phyloP scores from a whole-genome alignment of 2,113 vertebrate genomes.

The Hippocampus barbouri region DNA sequence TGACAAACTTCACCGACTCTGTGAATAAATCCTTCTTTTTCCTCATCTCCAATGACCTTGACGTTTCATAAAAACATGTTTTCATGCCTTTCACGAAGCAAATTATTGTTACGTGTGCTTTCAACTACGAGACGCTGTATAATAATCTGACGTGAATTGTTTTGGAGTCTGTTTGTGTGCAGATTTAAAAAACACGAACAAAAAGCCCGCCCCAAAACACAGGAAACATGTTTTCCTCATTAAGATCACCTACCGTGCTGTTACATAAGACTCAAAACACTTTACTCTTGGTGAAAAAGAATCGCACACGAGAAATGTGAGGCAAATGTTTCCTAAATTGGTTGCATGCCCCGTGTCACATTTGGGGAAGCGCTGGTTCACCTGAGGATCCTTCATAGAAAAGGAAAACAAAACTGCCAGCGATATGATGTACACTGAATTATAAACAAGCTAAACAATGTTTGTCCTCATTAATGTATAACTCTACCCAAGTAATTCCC shows the following conservation, averaged over 20 bases:
- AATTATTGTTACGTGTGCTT: not conserved
- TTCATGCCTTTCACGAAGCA: not conserved
- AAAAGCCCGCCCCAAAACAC: not conserved
- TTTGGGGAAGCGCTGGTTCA: constrained; percentile 18
- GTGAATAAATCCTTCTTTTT: too few relatives aligned
- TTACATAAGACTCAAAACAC: constrained; percentile 46
- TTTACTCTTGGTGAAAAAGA: constrained; percentile 27
- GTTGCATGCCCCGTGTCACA: constrained; percentile 5
- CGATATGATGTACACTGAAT: constrained; percentile 1
- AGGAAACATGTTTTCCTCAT: constrained; percentile 24
- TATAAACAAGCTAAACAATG: not conserved
- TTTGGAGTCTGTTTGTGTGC: constrained; percentile 6
- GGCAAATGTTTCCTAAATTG: constrained; percentile 21
- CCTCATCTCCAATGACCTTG: constrained; percentile 7
- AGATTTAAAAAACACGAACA: not conserved
- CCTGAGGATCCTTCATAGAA: constrained; percentile 26
- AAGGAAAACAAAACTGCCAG: not conserved
- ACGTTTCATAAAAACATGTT: not conserved
- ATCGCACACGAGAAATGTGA: constrained; percentile 18
- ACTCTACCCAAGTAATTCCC: too few relatives aligned
- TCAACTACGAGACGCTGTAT: not conserved
- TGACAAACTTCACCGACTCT: not conserved
- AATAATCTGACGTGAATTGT: constrained; percentile 2
- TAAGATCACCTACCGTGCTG: constrained; percentile 30
- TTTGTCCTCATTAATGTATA: not conserved